Evolutionary conservation across 2,888 invertebrate species (phyloP).

Genomic region (Kuschelorhynchus macadamiae): DNA sequence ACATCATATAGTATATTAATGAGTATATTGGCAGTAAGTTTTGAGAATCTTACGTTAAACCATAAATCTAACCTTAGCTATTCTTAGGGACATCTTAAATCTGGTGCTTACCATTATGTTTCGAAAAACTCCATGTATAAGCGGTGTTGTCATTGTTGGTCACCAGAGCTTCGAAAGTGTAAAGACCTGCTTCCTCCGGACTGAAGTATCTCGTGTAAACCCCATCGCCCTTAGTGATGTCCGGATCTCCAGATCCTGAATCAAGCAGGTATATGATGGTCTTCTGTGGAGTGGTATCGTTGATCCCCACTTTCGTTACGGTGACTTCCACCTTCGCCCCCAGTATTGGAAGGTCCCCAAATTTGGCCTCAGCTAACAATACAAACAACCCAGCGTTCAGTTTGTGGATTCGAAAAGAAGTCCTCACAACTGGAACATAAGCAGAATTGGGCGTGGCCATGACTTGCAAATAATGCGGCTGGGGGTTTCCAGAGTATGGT

Average conservation of each 20-base stretch:
- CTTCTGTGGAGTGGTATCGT: conserved; percentile 64
- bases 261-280: conserved; percentile 71
- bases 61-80: no score
- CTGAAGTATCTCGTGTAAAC: conserved; percentile 76
- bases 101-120: conserved; percentile 59
- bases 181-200: conserved; percentile 69
- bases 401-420: conserved; percentile 69
- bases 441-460: conserved; percentile 71
- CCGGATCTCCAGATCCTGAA: conserved; percentile 76
- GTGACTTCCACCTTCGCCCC: conserved; percentile 73
- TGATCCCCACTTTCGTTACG: conserved; percentile 65
- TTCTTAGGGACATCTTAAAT: no score
- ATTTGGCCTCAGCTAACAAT: conserved; percentile 72
- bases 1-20: no score
- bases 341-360: conserved; percentile 72
- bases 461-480: conserved; percentile 75
- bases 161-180: conserved; percentile 70
- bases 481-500: conserved; percentile 72
- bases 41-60: no score
- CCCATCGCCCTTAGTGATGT: conserved; percentile 76
- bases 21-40: no score
- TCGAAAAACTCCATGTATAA: conserved; percentile 68
- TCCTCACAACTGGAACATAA: conserved; percentile 67
- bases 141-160: conserved; percentile 73
- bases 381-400: conserved; percentile 68